These are phyloP conservation scores for Hybos culiciformis DNA, from an alignment of 2,888 invertebrate genomes.

Conservation along the genomic window DNA sequence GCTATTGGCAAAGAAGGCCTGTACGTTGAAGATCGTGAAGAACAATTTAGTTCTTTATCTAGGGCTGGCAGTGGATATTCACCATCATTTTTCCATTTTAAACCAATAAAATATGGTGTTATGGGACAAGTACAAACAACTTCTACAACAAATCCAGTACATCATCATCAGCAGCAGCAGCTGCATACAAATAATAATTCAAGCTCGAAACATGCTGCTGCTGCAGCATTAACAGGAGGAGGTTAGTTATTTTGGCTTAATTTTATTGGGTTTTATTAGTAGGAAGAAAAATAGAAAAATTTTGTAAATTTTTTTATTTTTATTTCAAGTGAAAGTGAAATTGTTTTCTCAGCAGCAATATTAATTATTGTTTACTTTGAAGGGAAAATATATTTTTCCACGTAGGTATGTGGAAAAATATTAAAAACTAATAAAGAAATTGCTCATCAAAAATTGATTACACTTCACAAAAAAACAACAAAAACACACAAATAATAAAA, in stretches of 20 bases:
- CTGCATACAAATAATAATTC: constrained; percentile 36
- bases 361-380: too few relatives aligned
- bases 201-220: constrained; percentile 6
- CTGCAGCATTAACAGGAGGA: constrained; percentile 16
- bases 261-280: constrained; percentile 11
- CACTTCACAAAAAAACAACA: too few relatives aligned
- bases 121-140: constrained; percentile 43
- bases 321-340: too few relatives aligned
- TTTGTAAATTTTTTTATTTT: too few relatives aligned
- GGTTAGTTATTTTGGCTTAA: constrained; percentile 17
- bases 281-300: too few relatives aligned
- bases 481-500: too few relatives aligned
- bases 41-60: constrained; percentile 66
- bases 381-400: too few relatives aligned
- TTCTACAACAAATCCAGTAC: constrained; percentile 30
- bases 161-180: constrained; percentile 37
- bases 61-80: constrained; percentile 71
- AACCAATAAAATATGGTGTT: constrained; percentile 68
- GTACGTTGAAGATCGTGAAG: constrained; percentile 68
- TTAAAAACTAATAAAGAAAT: too few relatives aligned
- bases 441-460: too few relatives aligned
- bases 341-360: too few relatives aligned
- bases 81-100: constrained; percentile 86
- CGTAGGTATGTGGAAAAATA: too few relatives aligned
- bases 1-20: constrained; percentile 83